A percentile compares a stretch with the other conserved stretches of the same genome.
These are phyloP conservation scores for Drosophila paramelanica DNA, from an alignment of 2,888 invertebrate species.

Conservation along the genomic window DNA sequence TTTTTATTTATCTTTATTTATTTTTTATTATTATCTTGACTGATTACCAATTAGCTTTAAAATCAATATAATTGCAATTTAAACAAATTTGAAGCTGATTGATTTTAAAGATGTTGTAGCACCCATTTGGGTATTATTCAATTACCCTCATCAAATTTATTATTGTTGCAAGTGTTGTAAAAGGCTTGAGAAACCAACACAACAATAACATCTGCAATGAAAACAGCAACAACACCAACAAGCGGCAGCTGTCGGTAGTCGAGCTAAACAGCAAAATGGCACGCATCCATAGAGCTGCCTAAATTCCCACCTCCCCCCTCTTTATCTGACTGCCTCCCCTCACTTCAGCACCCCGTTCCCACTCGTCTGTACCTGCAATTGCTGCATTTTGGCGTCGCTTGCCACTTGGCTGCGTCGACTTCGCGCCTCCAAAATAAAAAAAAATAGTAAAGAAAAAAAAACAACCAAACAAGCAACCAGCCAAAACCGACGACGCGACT, in stretches of 20 bases:
- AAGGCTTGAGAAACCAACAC: conserved; percentile 61
- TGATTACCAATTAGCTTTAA: conserved; percentile 9
- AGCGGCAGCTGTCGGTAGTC: conserved; percentile 68
- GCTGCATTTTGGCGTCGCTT: conserved; percentile 75
- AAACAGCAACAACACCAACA: conserved; percentile 12
- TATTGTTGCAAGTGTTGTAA: conserved; percentile 40
- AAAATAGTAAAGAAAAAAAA: conserved; percentile 46
- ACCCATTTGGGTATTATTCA: conserved; percentile 68
- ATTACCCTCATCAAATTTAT: conserved; percentile 55
- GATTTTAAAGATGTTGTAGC: conserved; percentile 20
- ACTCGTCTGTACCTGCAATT: conserved; percentile 61
- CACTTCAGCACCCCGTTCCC: conserved; percentile 12
- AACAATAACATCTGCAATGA: neutral
- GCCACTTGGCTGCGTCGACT: conserved; percentile 73
- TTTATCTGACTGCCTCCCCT: neutral
- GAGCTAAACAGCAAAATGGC: conserved; percentile 76
- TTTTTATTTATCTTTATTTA: too few relatives aligned
- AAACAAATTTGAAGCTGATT: conserved; percentile 27
- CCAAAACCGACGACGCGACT: conserved; percentile 42
- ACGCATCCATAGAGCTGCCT: conserved; percentile 71
- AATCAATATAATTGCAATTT: conserved; percentile 17
- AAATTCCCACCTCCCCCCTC: neutral
- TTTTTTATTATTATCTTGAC: neutral
- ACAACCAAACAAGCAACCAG: conserved; percentile 40
- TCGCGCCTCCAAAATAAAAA: conserved; percentile 72